Base-by-base conservation (phyloP, 2,888 invertebrate species). In the Nomada goodeniana region DNA sequence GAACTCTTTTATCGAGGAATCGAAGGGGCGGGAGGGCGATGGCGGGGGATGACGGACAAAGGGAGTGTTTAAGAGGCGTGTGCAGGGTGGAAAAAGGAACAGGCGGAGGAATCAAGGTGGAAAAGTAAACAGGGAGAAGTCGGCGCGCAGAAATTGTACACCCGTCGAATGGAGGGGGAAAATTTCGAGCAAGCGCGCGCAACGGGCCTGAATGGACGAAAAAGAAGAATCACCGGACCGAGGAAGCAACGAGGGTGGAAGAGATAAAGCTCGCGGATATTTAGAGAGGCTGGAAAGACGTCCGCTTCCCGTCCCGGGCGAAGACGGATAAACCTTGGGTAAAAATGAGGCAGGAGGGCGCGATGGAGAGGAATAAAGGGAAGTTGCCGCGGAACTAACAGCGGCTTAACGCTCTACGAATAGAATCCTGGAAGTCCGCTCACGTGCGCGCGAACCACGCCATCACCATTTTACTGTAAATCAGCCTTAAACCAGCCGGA, bases 401-500 rank as follows among this genome's bases (percentile, higher is more conserved):
- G 88, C 76, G 76, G 88, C 86, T 90, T 79, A 84, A 80, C 76
- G 53, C 78, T 69, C 57, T 59, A 23, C 72, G 63, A 77, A 81
- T 76, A 65, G 82, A 88, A 84, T 72, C 84, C 85, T 87, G 85
- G 83, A 86, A 92, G 91, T 92, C 92, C 83, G 82, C 90, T 92
- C 92, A 92, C 92, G 92, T 91, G 92, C 90, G 74, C 75, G 80
- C 76, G 72, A 80, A 76, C 80, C 80, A 50, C 59, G 82, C 77
- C 80, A 79, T 86, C 84, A 81, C 80, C 88, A 86, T 86, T 88
- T 87, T 74, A 85, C 89, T 91, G 92, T 93, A 93, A 93, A 92
- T 93, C 93, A 92, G 90, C 89, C 90, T 92, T 92, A 92, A 93
- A 92, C 90, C 91, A 74, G 89, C 74, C 83, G 80, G 84, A 86